These are phyloP conservation scores for Heliconius ismenius DNA, from an alignment of 2,888 invertebrate genomes.

Conservation along the genomic window DNA sequence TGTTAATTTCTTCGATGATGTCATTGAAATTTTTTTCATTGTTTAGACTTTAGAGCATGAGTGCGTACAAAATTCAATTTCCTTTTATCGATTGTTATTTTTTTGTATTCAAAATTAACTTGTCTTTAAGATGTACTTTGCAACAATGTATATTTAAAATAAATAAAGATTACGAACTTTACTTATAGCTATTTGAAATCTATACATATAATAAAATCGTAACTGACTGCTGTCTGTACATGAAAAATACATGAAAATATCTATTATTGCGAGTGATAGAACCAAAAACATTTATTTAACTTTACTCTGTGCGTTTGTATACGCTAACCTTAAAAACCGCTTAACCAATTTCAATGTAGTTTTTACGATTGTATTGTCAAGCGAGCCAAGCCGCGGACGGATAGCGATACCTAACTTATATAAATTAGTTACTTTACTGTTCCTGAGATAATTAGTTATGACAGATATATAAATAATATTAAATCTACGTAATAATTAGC, in stretches of 20 bases:
- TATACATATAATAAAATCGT: not conserved
- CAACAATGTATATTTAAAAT: conserved; percentile 9
- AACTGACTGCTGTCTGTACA: not conserved
- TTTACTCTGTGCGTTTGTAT: not conserved
- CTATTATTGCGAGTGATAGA: not conserved
- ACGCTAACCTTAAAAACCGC: not conserved
- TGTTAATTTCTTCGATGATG: not conserved
- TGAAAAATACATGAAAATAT: not conserved
- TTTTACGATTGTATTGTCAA: too few relatives aligned
- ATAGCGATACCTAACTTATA: not conserved
- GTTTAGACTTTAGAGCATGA: not conserved
- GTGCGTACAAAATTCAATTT: conserved; percentile 5
- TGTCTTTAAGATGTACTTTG: not conserved
- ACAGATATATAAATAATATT: not conserved
- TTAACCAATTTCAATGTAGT: too few relatives aligned
- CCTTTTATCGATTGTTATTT: not conserved
- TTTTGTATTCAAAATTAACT: not conserved
- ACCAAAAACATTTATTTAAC: not conserved
- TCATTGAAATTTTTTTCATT: not conserved
- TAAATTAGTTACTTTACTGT: not conserved
- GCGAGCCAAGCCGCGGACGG: not conserved
- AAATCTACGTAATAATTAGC: not conserved
- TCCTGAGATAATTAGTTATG: not conserved
- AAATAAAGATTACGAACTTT: not conserved
- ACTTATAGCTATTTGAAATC: not conserved